Base-by-base conservation (phyloP, 2,888 invertebrate genomes). In the Cephus spinipes region DNA sequence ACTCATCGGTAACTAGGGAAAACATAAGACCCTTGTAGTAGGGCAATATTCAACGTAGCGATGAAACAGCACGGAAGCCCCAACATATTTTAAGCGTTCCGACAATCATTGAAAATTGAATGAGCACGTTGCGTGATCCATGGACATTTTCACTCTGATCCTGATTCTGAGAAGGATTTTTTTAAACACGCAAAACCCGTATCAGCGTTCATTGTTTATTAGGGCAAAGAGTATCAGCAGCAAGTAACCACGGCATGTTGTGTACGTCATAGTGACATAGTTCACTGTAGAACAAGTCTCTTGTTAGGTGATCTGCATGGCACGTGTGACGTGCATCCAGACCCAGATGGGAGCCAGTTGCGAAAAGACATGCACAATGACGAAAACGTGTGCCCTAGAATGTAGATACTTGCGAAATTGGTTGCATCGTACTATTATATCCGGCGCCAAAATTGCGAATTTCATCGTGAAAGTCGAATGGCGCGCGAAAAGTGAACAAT, bases 341-440 rank as follows among this genome's bases (percentile, higher is more conserved):
- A 33, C 75, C 77, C 77, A 81, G 79, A 80, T 79, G 81, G 78
- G 77, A 79, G 55, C 71, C 77, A 79, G 81, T 81, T 82, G 78
- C 75, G 80, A 81, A 79, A 85, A 82, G 83, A 84, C 78, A 77
- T 82, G 80, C 71, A 40, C 77, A 80, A 79, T 78, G 83, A 82
- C 82, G 82, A 84, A 85, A 87, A 85, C 79, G 81, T 75, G 82
- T 83, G 86, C 74, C 81, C 85, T 77, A 85, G 86, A 87, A 86
- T 87, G 80, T 77, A 71, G 79, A 75, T 79, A 82, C 76, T 83
- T 83, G 79, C 77, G 80, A 83, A 80, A 82, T 71, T 32, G 68
- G 75, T 75, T 78, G 71, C 71, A 33, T 71, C 33, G 71, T 15
- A 3, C 15, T 55, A 55, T 55, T 55, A 55, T 55, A 23, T 55